Evolutionary conservation across 1,140 invertebrate genomes (phyloP).

Genomic region (Ephestia elutella): DNA sequence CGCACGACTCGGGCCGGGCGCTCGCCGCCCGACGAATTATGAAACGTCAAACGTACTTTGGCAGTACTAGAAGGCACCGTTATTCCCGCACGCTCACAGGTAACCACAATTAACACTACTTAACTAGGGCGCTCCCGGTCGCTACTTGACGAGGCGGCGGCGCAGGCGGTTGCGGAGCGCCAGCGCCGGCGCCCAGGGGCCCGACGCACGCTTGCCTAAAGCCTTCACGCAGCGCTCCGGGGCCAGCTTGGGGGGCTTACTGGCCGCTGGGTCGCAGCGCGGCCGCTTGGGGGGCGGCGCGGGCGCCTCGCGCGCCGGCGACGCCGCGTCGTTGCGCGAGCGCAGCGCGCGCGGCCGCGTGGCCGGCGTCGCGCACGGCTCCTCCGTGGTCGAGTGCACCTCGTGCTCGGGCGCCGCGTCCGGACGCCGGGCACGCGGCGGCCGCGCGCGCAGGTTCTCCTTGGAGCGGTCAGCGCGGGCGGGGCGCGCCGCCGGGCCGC

Average conservation of each 20-base stretch:
- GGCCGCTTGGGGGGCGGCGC: conserved; percentile 12
- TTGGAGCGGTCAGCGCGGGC: conserved; percentile 37
- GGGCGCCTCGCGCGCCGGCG: conserved; percentile 15
- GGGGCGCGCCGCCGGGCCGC: conserved; percentile 42
- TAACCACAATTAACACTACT: conserved; percentile 21
- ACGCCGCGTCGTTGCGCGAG: conserved; percentile 28
- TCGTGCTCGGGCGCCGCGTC: not conserved
- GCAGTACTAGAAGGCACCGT: conserved; percentile 58
- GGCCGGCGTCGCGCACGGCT: conserved; percentile 26
- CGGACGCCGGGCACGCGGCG: conserved; percentile 17
- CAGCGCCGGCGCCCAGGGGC: conserved; percentile 51
- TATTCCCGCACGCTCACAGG: conserved; percentile 36
- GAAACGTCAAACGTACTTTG: conserved; percentile 47
- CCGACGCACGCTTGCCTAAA: conserved; percentile 44
- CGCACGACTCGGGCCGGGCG: conserved; percentile 14
- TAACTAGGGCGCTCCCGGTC: conserved; percentile 9
- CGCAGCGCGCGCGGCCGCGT: conserved; percentile 34
- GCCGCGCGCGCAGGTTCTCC: conserved; percentile 42
- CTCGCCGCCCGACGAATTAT: conserved; percentile 24
- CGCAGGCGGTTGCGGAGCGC: conserved; percentile 56
- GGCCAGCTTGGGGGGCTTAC: conserved; percentile 14
- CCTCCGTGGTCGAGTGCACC: not conserved
- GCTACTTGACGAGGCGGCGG: conserved; percentile 54
- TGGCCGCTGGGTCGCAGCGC: conserved; percentile 15
- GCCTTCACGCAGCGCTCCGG: conserved; percentile 25